A percentile compares a stretch with the other conserved stretches of the same genome.
These are phyloP conservation scores for Macropodus opercularis DNA, from an alignment of 2,797 vertebrate species.

Conservation along the genomic window DNA sequence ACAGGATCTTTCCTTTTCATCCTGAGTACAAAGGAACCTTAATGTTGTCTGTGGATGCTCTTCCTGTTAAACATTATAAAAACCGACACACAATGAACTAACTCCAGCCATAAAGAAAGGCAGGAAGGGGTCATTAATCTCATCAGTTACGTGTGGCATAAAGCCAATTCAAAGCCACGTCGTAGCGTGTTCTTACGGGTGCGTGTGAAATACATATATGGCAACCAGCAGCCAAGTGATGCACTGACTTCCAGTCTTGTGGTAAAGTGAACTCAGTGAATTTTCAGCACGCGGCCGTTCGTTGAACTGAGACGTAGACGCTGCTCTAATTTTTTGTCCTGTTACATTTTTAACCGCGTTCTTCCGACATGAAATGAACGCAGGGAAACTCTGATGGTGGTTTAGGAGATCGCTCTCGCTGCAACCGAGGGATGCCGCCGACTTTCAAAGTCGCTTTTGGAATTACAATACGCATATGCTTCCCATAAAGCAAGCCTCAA, in stretches of 20 bases:
- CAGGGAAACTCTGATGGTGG: conserved; percentile 14
- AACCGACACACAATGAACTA: conserved; percentile 30
- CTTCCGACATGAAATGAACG: conserved; percentile 24
- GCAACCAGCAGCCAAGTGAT: neutral
- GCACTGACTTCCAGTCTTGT: neutral
- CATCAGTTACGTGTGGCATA: conserved; percentile 21
- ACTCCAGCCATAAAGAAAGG: conserved; percentile 24
- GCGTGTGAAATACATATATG: neutral
- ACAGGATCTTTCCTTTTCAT: conserved; percentile 40
- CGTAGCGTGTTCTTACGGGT: neutral
- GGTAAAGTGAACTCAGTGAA: neutral
- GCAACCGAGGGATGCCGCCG: conserved; percentile 40
- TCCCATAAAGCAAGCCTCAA: conserved; percentile 58
- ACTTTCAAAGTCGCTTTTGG: conserved; percentile 63
- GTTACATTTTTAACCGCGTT: conserved; percentile 29
- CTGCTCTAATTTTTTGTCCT: conserved; percentile 21
- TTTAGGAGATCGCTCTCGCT: conserved; percentile 36
- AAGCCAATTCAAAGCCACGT: conserved; percentile 35
- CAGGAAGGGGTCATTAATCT: conserved; percentile 52
- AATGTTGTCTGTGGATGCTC: conserved; percentile 20
- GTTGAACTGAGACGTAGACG: neutral
- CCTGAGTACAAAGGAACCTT: conserved; percentile 47
- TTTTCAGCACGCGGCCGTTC: conserved; percentile 16
- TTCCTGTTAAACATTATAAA: conserved; percentile 54
- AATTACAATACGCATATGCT: conserved; percentile 68